phyloP scores from a whole-genome alignment of 2,113 vertebrate species.

The Calonectris borealis region DNA sequence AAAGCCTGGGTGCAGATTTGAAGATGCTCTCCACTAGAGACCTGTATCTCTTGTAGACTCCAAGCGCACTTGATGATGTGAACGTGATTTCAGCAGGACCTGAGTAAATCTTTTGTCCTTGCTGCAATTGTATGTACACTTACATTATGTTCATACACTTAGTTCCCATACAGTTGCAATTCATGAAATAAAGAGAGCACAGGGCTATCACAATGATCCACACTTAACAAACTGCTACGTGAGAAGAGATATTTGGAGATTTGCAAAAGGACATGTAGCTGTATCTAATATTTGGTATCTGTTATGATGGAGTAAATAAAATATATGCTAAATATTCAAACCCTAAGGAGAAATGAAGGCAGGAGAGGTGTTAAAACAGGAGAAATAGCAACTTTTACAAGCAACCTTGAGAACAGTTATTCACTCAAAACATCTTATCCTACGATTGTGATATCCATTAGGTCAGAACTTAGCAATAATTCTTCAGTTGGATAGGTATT shows the following conservation, averaged over 20 bases:
- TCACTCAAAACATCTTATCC: background rate
- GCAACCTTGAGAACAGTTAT: background rate
- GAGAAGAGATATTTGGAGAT: background rate
- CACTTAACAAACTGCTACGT: background rate
- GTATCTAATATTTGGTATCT: background rate
- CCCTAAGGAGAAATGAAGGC: background rate
- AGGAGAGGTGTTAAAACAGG: background rate
- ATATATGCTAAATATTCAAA: background rate
- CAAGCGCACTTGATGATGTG: background rate
- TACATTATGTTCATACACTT: background rate
- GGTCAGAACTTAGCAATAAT: background rate
- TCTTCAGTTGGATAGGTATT: background rate
- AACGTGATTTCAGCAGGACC: background rate
- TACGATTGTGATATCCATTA: background rate
- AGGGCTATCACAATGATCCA: background rate
- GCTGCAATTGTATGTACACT: background rate
- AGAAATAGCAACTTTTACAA: background rate
- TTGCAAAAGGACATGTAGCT: background rate
- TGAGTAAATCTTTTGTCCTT: background rate
- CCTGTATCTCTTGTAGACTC: background rate
- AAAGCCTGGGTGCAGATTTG: background rate
- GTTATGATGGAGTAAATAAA: background rate
- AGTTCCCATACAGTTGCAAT: background rate
- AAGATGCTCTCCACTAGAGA: background rate
- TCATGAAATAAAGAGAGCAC: background rate